phyloP scores from a whole-genome alignment of 2,888 invertebrate species.

The Malthinus seriepunctatus region DNA sequence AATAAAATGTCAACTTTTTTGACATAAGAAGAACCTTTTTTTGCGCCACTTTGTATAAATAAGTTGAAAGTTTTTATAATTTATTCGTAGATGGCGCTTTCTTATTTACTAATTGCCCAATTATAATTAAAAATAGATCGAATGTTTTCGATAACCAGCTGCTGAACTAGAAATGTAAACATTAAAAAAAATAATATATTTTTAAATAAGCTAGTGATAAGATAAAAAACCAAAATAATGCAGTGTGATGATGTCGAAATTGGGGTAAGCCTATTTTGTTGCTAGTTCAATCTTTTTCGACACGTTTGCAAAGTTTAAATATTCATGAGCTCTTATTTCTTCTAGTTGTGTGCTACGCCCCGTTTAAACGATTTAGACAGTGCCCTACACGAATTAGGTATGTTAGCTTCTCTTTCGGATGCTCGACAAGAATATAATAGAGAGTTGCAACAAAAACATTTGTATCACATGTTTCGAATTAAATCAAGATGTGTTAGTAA shows the following conservation, averaged over 20 bases:
- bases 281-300: background rate
- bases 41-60: too few species aligned
- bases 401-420: conserved; percentile 64
- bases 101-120: too few species aligned
- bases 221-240: conserved; percentile 32
- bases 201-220: conserved; percentile 8
- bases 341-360: conserved; percentile 37
- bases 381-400: conserved; percentile 64
- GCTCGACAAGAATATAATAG: conserved; percentile 62
- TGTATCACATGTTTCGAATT: conserved; percentile 56
- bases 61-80: too few species aligned
- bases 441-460: conserved; percentile 52
- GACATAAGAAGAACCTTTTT: too few species aligned
- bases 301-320: background rate
- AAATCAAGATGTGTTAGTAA: conserved; percentile 66
- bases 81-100: too few species aligned
- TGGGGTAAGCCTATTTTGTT: conserved; percentile 29
- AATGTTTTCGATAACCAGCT: conserved; percentile 24
- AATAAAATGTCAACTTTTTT: too few species aligned
- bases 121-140: conserved; percentile 5
- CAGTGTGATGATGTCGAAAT: conserved; percentile 40
- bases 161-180: conserved; percentile 32
- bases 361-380: conserved; percentile 62
- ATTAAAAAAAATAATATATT: conserved; percentile 28
- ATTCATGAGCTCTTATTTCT: background rate